Evolutionary conservation across 2,888 invertebrate species (phyloP), one percentile per base, ranked within the genome.

Genomic region (Dromius quadrimaculatus): DNA sequence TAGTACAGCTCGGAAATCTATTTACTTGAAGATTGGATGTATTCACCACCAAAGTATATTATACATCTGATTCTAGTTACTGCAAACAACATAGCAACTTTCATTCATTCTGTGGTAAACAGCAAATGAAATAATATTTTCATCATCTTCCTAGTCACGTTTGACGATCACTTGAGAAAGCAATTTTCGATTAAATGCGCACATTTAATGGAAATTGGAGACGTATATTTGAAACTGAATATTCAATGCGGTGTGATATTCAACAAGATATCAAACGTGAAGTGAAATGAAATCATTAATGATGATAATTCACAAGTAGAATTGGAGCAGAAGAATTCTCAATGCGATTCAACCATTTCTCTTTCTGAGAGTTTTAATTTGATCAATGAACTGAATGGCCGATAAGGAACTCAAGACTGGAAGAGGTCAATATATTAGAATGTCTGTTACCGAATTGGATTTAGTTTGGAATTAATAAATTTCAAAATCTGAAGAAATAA

Each of bases 121-220:
- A 68, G 59, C 34, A 9, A 45, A 59, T 45, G 54, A 68, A 43
- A 68, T 68, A 68, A 68, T 68, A 32, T 68, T 41, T 59, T 20
- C 28, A 68, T 68, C 43, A 45, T 59, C 68, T 57, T 68, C 43
- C 68, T 11, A 34, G 68, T 68, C 68, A 68, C 68, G 68, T 68
- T 11, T 41, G 34, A 17, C 64, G 47, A 64, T 50, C 68, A 15
- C 13, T 41, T 45, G 20, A 20, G 19, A 28, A 45, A 59, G 45
- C 43, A 59, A 57, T 43, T 59, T 34, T 34, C 68, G 66, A 66
- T 66, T 57, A 66, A 66, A 38, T 66, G 66, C 34, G 19, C 59
- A 34, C 38, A 59, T 68, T 68, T 68, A 68, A 68, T 68, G 68
- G 57, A 68, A 68, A 59, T 57, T 59, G 68, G 59, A 68, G 68